Base-by-base conservation (phyloP, 2,797 vertebrate genomes). In the Chaetophractus vellerosus region DNA sequence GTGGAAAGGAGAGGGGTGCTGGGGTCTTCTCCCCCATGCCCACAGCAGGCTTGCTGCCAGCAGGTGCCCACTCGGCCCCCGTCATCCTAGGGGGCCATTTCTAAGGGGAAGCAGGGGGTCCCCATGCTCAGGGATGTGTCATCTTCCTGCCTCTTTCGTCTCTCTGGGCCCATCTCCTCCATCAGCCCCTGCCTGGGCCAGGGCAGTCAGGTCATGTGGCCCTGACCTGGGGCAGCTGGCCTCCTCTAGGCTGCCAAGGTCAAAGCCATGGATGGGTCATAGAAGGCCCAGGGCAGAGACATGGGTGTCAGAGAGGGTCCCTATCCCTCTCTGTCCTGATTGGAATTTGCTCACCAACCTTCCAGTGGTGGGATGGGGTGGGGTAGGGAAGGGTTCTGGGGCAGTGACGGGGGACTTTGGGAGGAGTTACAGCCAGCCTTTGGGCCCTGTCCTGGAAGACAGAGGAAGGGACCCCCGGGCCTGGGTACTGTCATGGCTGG, bases 361-460 rank as follows among this genome's bases (percentile, higher is more conserved):
- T 59, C 4, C 0, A 12, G 26, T 18, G 12, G 50, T 55, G 12
- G 14, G 14, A 2, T 38, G 5, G 50, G 28, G 12, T 15, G 59
- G 11, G 28, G 33, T 9, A 6, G 12, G 64, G 5, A 48, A 1
- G 6, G 19, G 38, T 2, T 5, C 11, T 6, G 0, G 11, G 28
- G n/a, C 48, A 91, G 52, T n/a, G 3, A 76, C 61, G 66, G 38
- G 69, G 33, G 55, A 61, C 18, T 89, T 33, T 9, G 59, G 74
- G 45, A 69, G 69, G 26, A 26, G 33, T 52, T 2, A 57, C 9
- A n/a, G 24, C 19, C 16, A 48, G 57, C 21, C 66, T 23, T 33
- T 5, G 19, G 36, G 21, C 74, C n/a, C 38, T 15, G 23, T 3
- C 18, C 12, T 61, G 63, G 38, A 16, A n/a, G 52, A 79, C 3